Base-by-base conservation (phyloP, 2,113 vertebrate species). In the Seriola rivoliana region DNA sequence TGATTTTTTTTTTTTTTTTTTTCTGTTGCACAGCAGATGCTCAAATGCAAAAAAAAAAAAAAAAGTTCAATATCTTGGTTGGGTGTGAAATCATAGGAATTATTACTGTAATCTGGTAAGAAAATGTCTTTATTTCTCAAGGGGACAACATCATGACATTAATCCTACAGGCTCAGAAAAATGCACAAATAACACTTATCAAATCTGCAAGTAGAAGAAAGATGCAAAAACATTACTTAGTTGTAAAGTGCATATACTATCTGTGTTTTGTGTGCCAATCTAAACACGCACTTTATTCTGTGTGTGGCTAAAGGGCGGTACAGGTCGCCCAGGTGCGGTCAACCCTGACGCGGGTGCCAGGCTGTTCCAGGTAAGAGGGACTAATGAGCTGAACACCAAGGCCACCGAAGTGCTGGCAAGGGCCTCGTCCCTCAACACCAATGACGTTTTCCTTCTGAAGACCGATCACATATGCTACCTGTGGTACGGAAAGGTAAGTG, bases 401-500 rank as follows among this genome's bases (percentile, higher is more conserved):
- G 96, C 96, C 77, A 97, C 95, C 0, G 97, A 98, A 54, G 96
- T 97, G 40, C 92, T 87, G 0, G 93, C 96, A 13, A 90, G 96
- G 40, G 95, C 97, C 0, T 93, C 96, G 3, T 98, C 96, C 0
- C 96, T 98, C 57, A 98, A 97, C 92, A 95, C 94, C 90, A 98
- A 97, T 0, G 97, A 98, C 0, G 96, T 98, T 59, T 98, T 97
- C 89, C 87, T 98, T 81, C 93, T 98, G 17, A 90, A 93, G 16
- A 96, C 95, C 0, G 90, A 92, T 46, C 89, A 89, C 1, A 66
- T 91, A 1, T 95, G 95, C 78, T 97, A 95, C 92, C 90, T 97
- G 93, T 98, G 97, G 97, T 98, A 96, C 0, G 97, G 97, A 65
- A 98, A 98, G 97, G 97, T 96, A 85, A 58, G 88, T 4, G n/a